Evolutionary conservation across 2,888 invertebrate species (phyloP), one percentile per base, ranked within the genome.

Genomic region (Archips crataeganus): DNA sequence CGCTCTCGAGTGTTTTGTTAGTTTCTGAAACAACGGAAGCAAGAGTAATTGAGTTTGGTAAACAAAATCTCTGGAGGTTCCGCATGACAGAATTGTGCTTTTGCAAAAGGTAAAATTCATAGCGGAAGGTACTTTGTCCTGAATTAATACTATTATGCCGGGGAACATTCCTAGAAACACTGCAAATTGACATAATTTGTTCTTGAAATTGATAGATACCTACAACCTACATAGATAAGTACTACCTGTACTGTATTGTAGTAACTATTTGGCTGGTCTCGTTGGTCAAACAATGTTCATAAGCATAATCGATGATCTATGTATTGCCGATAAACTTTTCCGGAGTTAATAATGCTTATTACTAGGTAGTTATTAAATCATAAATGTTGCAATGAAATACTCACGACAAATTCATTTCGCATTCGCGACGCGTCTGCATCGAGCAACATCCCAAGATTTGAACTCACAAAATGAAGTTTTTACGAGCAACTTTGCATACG

Each of bases 11-110:
- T 62, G 49, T 49, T 68, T 63, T 68, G 63, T 47, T 57, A 63
- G 63, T 63, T 68, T 62, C 57, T 57, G 39, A 47, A 57, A 68
- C 39, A 73, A 68, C 57, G 72, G 62, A 63, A 57, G 57, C 63
- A 63, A 23, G 68, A 73, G 59, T 73, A 59, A 72, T 72, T 73
- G 68, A 68, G 72, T 73, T 63, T 63, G 63, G 47, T 54, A 63
- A 68, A 73, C 72, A 73, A 72, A 23, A 62, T 59, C 62, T 62
- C 72, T 57, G 60, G 72, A 47, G 67, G 15, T 68, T 63, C 36
- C 51, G 36, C 62, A 62, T 59, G 63, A 39, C 57, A 66, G 57
- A 68, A 73, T 57, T 63, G 63, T 57, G 66, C 63, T 68, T 68
- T 73, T 73, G 67, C 62, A 36, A 72, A 63, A 68, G 36, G 34